phyloP scores from a whole-genome alignment of 35 echinoderm and acorn worm genomes.

The Ophiothrix spiculata region DNA sequence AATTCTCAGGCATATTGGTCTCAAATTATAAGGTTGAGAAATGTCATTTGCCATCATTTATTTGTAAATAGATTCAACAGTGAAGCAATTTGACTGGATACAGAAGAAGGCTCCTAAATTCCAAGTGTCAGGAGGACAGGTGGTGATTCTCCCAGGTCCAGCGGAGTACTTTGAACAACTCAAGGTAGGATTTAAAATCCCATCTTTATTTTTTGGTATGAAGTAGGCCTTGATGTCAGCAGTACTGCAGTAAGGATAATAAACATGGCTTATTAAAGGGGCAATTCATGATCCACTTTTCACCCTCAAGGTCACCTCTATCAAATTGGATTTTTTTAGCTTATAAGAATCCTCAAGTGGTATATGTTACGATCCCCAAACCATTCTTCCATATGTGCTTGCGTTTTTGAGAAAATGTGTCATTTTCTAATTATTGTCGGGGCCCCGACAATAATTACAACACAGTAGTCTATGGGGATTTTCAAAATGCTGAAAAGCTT shows the following conservation, averaged over 20 bases:
- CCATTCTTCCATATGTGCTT: too few species aligned
- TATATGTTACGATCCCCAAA: background rate
- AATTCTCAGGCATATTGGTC: background rate
- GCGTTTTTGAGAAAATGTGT: too few species aligned
- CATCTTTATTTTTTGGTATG: background rate
- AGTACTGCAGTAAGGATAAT: background rate
- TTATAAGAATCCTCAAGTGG: background rate
- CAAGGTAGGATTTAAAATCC: constrained; percentile 35
- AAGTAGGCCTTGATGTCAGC: background rate
- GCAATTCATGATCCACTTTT: background rate
- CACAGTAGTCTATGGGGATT: too few species aligned
- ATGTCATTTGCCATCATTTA: background rate
- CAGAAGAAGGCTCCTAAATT: constrained; percentile 47
- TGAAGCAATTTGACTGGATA: constrained; percentile 46
- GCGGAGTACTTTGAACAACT: constrained; percentile 39
- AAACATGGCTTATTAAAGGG: background rate
- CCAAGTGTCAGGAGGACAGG: constrained; percentile 32
- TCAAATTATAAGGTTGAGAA: background rate
- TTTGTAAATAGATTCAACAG: background rate
- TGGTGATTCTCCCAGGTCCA: constrained; percentile 47
- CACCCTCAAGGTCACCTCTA: background rate
- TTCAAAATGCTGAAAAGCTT: too few species aligned
- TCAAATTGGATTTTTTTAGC: background rate
- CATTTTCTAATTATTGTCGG: too few species aligned
- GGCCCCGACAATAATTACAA: too few species aligned